phyloP scores from a whole-genome alignment of 2,113 vertebrate species.

The Rutilus rutilus region DNA sequence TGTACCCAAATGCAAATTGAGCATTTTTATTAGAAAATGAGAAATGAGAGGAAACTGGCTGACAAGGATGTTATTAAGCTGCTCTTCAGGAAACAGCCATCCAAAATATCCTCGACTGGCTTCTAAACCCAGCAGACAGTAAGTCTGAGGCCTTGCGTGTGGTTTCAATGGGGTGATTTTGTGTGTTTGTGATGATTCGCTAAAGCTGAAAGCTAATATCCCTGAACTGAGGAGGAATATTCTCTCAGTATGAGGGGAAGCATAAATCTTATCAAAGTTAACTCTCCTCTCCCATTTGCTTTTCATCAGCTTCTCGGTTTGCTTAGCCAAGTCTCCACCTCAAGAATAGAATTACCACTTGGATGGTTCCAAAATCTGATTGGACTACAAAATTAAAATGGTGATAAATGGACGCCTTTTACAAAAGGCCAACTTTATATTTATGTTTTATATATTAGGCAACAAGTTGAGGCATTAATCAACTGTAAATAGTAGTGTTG shows the following conservation, averaged over 20 bases:
- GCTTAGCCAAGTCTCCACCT: background rate
- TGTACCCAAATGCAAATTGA: conserved; percentile 55
- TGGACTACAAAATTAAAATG: too few relatives aligned
- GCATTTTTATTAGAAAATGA: conserved; percentile 58
- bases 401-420: too few relatives aligned
- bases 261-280: conserved; percentile 17
- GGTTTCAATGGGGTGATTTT: conserved; percentile 44
- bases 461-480: too few relatives aligned
- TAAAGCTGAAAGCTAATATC: conserved; percentile 33
- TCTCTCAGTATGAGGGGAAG: background rate
- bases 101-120: background rate
- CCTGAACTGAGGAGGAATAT: conserved; percentile 21
- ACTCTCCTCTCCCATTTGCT: background rate
- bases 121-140: conserved; percentile 23
- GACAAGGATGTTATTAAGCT: conserved; percentile 60
- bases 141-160: conserved; percentile 36
- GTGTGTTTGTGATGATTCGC: conserved; percentile 33
- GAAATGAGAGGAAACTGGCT: conserved; percentile 58
- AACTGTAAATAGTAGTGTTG: too few relatives aligned
- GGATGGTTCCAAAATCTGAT: too few relatives aligned
- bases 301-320: background rate
- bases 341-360: background rate
- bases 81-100: conserved; percentile 52
- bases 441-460: too few relatives aligned
- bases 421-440: too few relatives aligned